Evolutionary conservation across 2,113 vertebrate genomes (phyloP).

Genomic region (Ptilonorhynchus violaceus): DNA sequence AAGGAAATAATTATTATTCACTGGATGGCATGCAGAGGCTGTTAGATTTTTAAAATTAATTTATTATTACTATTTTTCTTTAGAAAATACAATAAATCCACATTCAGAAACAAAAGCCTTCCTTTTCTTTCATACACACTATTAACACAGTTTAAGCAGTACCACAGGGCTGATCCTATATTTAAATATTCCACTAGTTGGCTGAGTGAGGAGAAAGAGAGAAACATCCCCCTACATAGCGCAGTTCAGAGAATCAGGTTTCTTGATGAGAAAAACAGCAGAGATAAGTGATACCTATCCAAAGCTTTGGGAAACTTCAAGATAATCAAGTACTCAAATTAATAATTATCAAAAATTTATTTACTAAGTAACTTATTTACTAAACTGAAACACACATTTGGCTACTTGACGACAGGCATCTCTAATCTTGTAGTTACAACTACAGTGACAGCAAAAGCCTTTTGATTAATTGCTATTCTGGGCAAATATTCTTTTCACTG

Average conservation of each 20-base stretch:
- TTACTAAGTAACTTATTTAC: background rate
- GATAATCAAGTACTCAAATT: background rate
- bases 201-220: background rate
- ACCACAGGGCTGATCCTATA: background rate
- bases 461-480: background rate
- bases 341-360: background rate
- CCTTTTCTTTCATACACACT: background rate
- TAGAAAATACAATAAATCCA: background rate
- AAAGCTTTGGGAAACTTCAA: background rate
- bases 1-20: background rate
- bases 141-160: background rate
- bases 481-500: background rate
- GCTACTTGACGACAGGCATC: background rate
- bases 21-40: background rate
- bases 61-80: background rate
- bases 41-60: background rate
- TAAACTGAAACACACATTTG: background rate
- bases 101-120: background rate
- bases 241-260: background rate
- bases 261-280: background rate
- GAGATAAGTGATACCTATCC: background rate
- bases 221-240: background rate
- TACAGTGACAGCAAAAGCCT: background rate
- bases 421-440: background rate
- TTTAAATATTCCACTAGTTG: background rate